Base-by-base conservation (phyloP, 1,140 invertebrate species). In the Caenorhabditis tropicalis region DNA sequence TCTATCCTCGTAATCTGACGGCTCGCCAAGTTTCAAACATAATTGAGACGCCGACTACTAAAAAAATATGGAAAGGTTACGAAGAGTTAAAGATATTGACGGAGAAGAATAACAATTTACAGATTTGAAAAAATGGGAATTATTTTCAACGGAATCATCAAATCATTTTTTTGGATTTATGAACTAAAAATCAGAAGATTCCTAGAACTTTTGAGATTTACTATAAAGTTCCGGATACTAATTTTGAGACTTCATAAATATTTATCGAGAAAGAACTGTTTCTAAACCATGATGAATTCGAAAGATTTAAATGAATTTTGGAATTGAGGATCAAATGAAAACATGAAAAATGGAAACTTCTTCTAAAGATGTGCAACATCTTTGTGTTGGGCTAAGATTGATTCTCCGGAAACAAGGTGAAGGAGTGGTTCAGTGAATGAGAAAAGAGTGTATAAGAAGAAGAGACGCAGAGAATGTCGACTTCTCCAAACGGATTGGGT, bases 401-500 rank as follows among this genome's bases (percentile, higher is more conserved):
- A 65, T 65, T 65, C 58, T 74, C 65, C 65, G 65, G 65, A 74
- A 74, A 43, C 36, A 74, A 74, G 65, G 65, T 74, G 65, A 74
- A 74, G 65, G n/a, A 74, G 65, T 74, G 33, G 65, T 74, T 74
- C 12, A 74, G n/a, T 12, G 5, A 43, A 6, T 27, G n/a, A n/a
- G n/a, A n/a, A n/a, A 5, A 74, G 33, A 74, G 36, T 74, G 15
- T 74, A 46, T 21, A 74, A 43, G 65, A 74, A 7, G 36, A 43
- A 74, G 65, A 74, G 36, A 74, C 65, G 9, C n/a, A 74, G 65
- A 74, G 19, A 10, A 74, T 74, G 33, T 43, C 58, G 58, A 65
- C 58, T 74, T 74, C 65, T 43, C 65, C 65, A 24, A 74, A 74
- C 49, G 65, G 65, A 74, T 74, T 74, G 65, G 36, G 65, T 74